These are phyloP conservation scores for Peromyscus californicus DNA, from an alignment of 2,113 vertebrate genomes.

Conservation along the genomic window DNA sequence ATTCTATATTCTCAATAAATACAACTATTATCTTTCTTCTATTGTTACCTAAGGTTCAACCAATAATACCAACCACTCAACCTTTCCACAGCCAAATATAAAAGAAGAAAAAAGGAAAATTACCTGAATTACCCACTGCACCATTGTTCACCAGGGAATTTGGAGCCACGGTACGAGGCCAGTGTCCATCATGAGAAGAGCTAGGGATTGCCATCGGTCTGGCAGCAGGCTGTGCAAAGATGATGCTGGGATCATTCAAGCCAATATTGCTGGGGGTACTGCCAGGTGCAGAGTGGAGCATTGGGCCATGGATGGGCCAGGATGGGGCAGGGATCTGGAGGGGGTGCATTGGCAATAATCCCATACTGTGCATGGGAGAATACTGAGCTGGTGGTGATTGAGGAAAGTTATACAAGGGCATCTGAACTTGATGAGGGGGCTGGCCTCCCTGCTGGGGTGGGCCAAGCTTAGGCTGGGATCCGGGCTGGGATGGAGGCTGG, in stretches of 20 bases:
- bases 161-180: conserved; percentile 95
- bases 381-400: conserved; percentile 93
- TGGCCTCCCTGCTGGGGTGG: conserved; percentile 88
- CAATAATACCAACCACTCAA: conserved; percentile 4
- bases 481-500: conserved; percentile 90
- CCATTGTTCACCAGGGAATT: conserved; percentile 96
- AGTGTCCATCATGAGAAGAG: conserved; percentile 94
- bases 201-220: conserved; percentile 90
- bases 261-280: conserved; percentile 92
- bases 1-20: conserved; percentile 15
- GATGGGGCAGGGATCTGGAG: conserved; percentile 92
- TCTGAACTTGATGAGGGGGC: conserved; percentile 92
- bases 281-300: conserved; percentile 92
- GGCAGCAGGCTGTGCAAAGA: conserved; percentile 97
- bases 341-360: conserved; percentile 91
- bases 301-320: conserved; percentile 96
- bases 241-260: conserved; percentile 99
- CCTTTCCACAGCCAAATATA: conserved; percentile 44
- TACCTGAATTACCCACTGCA: conserved; percentile 97
- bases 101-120: conserved; percentile 74
- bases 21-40: conserved; percentile 14
- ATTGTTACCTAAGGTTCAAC: conserved; percentile 32
- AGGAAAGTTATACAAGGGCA: conserved; percentile 95
- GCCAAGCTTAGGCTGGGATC: conserved; percentile 91
- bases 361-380: conserved; percentile 93